These are phyloP conservation scores for Protobothrops flavoviridis DNA, from an alignment of 2,113 vertebrate genomes.

Conservation along the genomic window DNA sequence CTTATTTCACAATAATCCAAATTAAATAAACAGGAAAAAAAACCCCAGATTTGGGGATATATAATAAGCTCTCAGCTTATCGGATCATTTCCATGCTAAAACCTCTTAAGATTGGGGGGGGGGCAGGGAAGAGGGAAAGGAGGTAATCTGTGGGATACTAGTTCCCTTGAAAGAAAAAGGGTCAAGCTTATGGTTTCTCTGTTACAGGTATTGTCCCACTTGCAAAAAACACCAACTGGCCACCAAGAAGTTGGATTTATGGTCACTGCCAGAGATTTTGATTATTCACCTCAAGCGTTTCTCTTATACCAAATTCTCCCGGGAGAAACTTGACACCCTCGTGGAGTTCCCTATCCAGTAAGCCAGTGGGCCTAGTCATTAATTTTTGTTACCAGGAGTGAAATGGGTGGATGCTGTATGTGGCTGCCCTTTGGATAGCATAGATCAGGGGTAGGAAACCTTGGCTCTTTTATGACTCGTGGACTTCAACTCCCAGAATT, in stretches of 20 bases:
- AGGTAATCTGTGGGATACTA: background rate
- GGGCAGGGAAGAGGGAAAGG: background rate
- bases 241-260: slow-evolving; percentile 89
- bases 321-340: slow-evolving; percentile 85
- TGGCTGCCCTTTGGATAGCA: background rate
- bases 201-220: slow-evolving; percentile 82
- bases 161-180: background rate
- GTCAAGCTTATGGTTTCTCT: background rate
- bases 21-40: background rate
- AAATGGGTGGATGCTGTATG: background rate
- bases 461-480: no score
- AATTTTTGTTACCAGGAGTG: background rate
- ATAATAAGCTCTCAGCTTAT: background rate
- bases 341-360: slow-evolving; percentile 86
- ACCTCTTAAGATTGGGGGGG: background rate
- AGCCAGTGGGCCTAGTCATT: background rate
- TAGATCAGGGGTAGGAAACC: background rate
- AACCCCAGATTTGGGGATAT: background rate
- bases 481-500: no score
- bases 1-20: background rate
- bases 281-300: slow-evolving; percentile 90
- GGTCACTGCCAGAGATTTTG: slow-evolving; percentile 84
- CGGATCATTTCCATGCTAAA: background rate
- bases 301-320: slow-evolving; percentile 83
- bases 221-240: slow-evolving; percentile 87